A percentile compares a stretch with the other conserved stretches of the same genome.
Evolutionary conservation across 1,140 invertebrate species (phyloP).

Genomic region (Xylocopa sonorina): DNA sequence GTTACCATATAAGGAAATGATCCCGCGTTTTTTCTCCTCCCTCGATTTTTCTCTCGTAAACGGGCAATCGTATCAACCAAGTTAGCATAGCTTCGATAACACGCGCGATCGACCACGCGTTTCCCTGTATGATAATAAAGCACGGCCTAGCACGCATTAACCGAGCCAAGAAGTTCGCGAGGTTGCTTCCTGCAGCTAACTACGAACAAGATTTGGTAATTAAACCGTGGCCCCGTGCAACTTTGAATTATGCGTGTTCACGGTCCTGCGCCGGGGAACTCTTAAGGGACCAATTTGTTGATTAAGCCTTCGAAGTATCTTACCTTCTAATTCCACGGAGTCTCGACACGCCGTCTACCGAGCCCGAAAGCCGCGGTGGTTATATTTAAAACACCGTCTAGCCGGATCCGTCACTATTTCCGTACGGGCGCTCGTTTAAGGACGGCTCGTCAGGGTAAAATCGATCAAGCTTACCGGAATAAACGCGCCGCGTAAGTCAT

Average conservation of each 20-base stretch:
- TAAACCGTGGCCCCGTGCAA: constrained; percentile 77
- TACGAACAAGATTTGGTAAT: constrained; percentile 78
- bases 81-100: not conserved
- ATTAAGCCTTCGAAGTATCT: constrained; percentile 72
- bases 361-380: too few relatives aligned
- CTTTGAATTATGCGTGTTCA: constrained; percentile 78
- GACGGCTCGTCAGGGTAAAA: not conserved
- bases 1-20: constrained; percentile 58
- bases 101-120: constrained; percentile 26
- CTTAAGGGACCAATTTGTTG: constrained; percentile 75
- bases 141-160: constrained; percentile 42
- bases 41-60: too few relatives aligned
- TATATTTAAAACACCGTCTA: not conserved
- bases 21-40: constrained; percentile 28
- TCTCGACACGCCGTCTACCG: too few relatives aligned
- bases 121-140: constrained; percentile 50
- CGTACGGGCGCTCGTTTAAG: not conserved
- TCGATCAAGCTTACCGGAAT: constrained; percentile 17
- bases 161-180: constrained; percentile 66
- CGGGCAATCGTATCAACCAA: constrained; percentile 65
- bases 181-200: constrained; percentile 54
- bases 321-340: constrained; percentile 34
- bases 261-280: constrained; percentile 59
- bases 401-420: too few relatives aligned
- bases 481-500: constrained; percentile 11